A percentile compares a stretch with the other conserved stretches of the same genome.
phyloP scores from a whole-genome alignment of 1,140 invertebrate genomes.

The Phymorhynchus buccinoides region DNA sequence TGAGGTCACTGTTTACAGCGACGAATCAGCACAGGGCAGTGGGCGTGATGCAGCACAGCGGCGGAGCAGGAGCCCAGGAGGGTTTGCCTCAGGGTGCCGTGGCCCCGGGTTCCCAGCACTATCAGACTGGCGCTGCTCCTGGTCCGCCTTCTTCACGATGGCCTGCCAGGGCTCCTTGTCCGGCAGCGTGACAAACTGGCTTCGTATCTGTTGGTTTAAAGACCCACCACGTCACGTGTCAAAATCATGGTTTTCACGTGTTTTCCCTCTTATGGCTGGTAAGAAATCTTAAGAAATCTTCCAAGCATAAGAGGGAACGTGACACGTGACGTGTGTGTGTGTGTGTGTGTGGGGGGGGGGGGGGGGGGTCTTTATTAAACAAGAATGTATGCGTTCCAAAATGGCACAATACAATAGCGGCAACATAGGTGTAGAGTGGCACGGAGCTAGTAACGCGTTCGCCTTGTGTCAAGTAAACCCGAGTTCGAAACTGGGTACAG shows the following conservation, averaged over 20 bases:
- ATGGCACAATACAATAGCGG: not conserved
- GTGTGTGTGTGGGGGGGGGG: no score
- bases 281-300: no score
- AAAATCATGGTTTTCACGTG: no score
- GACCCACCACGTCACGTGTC: no score
- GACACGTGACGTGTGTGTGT: no score
- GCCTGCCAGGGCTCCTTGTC: not conserved
- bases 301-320: no score
- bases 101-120: constrained; percentile 43
- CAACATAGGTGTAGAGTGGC: no score
- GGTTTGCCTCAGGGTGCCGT: constrained; percentile 44
- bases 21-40: constrained; percentile 47
- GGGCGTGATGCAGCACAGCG: constrained; percentile 48
- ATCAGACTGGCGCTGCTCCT: constrained; percentile 27
- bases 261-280: no score
- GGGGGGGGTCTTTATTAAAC: no score
- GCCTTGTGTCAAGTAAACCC: no score
- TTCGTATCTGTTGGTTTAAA: not conserved
- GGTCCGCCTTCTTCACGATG: not conserved
- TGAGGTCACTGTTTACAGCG: not conserved
- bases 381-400: not conserved
- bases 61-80: constrained; percentile 48
- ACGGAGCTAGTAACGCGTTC: no score
- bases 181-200: not conserved
- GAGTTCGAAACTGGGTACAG: not conserved